Evolutionary conservation across 1,140 invertebrate genomes (phyloP), one percentile per base, ranked within the genome.

Genomic region (Brachionus sp.): DNA sequence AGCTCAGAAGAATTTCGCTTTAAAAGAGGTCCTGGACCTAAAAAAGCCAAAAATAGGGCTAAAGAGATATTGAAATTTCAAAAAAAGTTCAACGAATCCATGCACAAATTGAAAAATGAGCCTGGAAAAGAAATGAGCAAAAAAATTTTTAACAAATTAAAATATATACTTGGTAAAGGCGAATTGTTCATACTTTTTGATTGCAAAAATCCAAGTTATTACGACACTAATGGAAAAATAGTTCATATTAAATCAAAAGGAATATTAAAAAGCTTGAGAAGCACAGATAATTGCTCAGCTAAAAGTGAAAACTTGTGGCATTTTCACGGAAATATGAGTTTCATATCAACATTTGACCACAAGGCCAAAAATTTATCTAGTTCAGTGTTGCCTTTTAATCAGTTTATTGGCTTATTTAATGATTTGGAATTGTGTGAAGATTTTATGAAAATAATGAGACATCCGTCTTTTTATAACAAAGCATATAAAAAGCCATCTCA

Each of bases 261-360:
- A n/a, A 46, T 75, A 2, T 29, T 19, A 2, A 46, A 25, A 44
- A 23, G 19, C 9, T 29, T 75, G 5, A 75, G 16, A 33, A 75
- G 23, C 1, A 75, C n/a, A 23, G 70, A 75, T 29, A 75, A 33
- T 29, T 75, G 70, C 46, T 75, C 70, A 0, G 42, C 19, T 29
- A 44, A 46, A 25, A 75, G 70, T 46, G 70, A 75, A 13, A 75
- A 75, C 12, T 13, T 75, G 39, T 75, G 70, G 70, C 70, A 75
- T 75, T 75, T 75, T 75, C 70, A 75, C 23, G 70, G 70, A 46
- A 29, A 75, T 7, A 46, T 25, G 44, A 46, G 23, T 10, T 46
- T 75, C 3, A 75, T 75, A 29, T 46, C 70, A 0, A 75, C 70
- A 19, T 46, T 10, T 75, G 39, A 46, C 44, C 19, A 25, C 25